A percentile compares a stretch with the other conserved stretches of the same genome.
Conservation (phyloP, 2,888 invertebrate genomes). For the Nipponacmea schrenckii region DNA sequence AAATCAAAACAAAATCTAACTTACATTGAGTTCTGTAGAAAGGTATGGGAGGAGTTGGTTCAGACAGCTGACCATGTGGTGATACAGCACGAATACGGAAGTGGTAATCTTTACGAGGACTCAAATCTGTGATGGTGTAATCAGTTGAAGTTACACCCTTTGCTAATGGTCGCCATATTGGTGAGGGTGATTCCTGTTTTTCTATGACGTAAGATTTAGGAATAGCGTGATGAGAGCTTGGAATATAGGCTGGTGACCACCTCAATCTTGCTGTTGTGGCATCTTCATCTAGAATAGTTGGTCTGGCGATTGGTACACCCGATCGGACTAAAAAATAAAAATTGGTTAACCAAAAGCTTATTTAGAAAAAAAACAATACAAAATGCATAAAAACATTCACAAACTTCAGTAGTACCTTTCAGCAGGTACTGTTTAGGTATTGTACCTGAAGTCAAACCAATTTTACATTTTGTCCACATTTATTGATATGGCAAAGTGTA, state of each 20-base stretch:
- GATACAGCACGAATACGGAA: constrained; percentile 96
- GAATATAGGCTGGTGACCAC: constrained; percentile 57
- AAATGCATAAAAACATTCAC: no score
- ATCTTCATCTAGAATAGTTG: constrained; percentile 52
- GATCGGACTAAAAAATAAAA: constrained; percentile 40
- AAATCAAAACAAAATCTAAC: constrained; percentile 11
- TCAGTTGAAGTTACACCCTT: constrained; percentile 46
- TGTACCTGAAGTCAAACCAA: no score
- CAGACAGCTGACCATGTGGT: constrained; percentile 85
- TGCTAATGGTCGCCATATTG: constrained; percentile 51
- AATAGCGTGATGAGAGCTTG: constrained; percentile 23
- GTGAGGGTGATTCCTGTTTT: constrained; percentile 41
- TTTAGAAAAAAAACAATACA: no score
- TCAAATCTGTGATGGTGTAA: constrained; percentile 70
- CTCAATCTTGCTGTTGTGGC: constrained; percentile 47
- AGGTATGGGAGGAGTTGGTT: constrained; percentile 85
- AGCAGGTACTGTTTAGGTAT: no score
- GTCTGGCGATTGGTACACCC: constrained; percentile 52
- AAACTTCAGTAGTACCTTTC: no score
- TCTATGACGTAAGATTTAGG: constrained; percentile 36
- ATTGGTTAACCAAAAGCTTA: background rate
- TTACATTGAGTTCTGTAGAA: constrained; percentile 50
- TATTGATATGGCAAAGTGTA: no score
- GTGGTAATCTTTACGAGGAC: constrained; percentile 93
- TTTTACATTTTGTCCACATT: no score